Base-by-base conservation (phyloP, 2,797 vertebrate genomes). In the Chelmon rostratus region DNA sequence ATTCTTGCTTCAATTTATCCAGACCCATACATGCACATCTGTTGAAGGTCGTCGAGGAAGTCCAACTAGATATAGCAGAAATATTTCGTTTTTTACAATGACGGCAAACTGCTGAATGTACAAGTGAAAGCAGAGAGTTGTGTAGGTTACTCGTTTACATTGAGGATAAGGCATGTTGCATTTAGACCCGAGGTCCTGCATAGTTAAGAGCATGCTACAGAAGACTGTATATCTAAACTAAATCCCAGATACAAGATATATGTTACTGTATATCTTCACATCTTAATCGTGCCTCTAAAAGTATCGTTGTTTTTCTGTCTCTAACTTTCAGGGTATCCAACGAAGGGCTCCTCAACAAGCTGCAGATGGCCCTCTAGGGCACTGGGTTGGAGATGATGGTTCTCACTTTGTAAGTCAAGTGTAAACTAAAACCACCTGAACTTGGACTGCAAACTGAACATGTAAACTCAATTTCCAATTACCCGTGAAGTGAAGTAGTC, bases 401-500 rank as follows among this genome's bases (percentile, higher is more conserved):
- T 94, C 95, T 58, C 96, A 97, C 89, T 95, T 95, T 79, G 86
- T 96, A 73, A 97, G 96, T 90, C 96, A 97, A 83, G 93, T 97
- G 73, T 97, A 85, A 93, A 73, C 50, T 15, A 13, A 37, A 10
- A 10, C 44, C 23, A 8, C 37, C 44, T 38, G n/a, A 37, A 66
- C 38, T 25, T 44, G n/a, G 33, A 63, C 31, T 6, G 11, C 61
- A 78, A 56, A 49, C 5, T 65, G 70, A 83, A 59, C 31, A 49
- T 42, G 21, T 83, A 38, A 37, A 75, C 59, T 67, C 53, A 6
- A 38, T 75, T 70, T 44, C 31, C 38, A 38, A 16, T 35, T 35
- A 76, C 54, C 72, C n/a, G n/a, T n/a, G 76, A 83, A 81, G 64
- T 33, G 21, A 81, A 72, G 40, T 49, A 11, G 42, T 25, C 11